These are phyloP conservation scores for Prunella himalayana DNA, from an alignment of 2,113 vertebrate genomes.

Conservation along the genomic window DNA sequence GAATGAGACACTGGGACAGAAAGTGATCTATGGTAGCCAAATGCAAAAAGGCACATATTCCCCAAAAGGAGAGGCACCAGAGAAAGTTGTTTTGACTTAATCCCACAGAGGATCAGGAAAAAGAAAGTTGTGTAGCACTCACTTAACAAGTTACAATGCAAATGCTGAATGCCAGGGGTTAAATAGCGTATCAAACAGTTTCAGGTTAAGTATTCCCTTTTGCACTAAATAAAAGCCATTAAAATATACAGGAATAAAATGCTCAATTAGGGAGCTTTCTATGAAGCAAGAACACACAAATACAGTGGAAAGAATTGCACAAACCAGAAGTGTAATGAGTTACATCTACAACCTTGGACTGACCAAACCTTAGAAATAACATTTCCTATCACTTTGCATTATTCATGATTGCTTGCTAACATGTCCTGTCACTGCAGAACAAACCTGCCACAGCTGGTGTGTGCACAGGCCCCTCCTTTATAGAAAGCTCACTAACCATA, in stretches of 20 bases:
- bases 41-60: slow-evolving; percentile 74
- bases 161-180: slow-evolving; percentile 60
- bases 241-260: slow-evolving; percentile 60
- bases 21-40: slow-evolving; percentile 61
- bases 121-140: slow-evolving; percentile 55
- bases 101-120: slow-evolving; percentile 60
- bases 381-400: not conserved
- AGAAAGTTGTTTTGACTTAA: slow-evolving; percentile 67
- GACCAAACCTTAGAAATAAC: not conserved
- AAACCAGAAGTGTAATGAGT: slow-evolving; percentile 33
- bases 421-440: slow-evolving; percentile 2
- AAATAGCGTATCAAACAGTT: slow-evolving; percentile 52
- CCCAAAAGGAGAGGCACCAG: slow-evolving; percentile 70
- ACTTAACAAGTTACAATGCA: slow-evolving; percentile 47
- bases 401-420: not conserved
- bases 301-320: slow-evolving; percentile 36
- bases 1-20: slow-evolving; percentile 66
- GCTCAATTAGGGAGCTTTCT: slow-evolving; percentile 43
- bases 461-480: slow-evolving; percentile 51
- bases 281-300: slow-evolving; percentile 44
- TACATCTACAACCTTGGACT: slow-evolving; percentile 16
- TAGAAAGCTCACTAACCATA: slow-evolving; percentile 58
- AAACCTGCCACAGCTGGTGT: slow-evolving; percentile 20
- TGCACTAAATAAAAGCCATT: slow-evolving; percentile 67
- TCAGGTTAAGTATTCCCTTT: slow-evolving; percentile 56